A percentile compares a stretch with the other conserved stretches of the same genome.
Conservation (phyloP, 1,140 invertebrate species). For the Saccostrea echinata region DNA sequence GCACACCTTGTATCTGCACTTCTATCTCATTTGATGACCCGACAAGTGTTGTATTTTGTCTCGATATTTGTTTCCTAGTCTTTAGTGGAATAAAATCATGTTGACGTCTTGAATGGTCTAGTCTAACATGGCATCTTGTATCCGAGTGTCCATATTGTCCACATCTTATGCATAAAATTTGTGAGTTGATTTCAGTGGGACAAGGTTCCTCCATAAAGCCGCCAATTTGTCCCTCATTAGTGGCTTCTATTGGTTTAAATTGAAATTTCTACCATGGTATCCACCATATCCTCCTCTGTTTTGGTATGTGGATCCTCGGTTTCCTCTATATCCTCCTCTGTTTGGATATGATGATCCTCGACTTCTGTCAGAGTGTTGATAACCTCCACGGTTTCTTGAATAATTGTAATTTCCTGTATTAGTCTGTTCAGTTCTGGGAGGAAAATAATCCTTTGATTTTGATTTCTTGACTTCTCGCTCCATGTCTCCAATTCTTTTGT, state of each 20-base stretch:
- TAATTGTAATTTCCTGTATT: too few species aligned
- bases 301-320: not conserved
- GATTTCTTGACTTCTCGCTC: too few species aligned
- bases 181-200: not conserved
- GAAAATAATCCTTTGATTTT: too few species aligned
- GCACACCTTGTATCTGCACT: constrained; percentile 21
- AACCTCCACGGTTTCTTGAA: too few species aligned
- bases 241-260: constrained; percentile 38
- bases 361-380: too few species aligned
- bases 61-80: not conserved
- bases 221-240: constrained; percentile 32
- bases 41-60: constrained; percentile 38
- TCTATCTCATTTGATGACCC: constrained; percentile 44
- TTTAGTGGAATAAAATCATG: not conserved
- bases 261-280: not conserved
- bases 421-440: too few species aligned
- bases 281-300: constrained; percentile 23
- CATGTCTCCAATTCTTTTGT: too few species aligned
- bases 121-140: constrained; percentile 6
- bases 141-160: constrained; percentile 41
- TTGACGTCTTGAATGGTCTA: constrained; percentile 2
- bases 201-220: not conserved
- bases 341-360: not conserved
- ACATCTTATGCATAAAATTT: not conserved
- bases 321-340: not conserved